Evolutionary conservation across 2,113 vertebrate species (phyloP).

Genomic region (Paratilapia polleni): DNA sequence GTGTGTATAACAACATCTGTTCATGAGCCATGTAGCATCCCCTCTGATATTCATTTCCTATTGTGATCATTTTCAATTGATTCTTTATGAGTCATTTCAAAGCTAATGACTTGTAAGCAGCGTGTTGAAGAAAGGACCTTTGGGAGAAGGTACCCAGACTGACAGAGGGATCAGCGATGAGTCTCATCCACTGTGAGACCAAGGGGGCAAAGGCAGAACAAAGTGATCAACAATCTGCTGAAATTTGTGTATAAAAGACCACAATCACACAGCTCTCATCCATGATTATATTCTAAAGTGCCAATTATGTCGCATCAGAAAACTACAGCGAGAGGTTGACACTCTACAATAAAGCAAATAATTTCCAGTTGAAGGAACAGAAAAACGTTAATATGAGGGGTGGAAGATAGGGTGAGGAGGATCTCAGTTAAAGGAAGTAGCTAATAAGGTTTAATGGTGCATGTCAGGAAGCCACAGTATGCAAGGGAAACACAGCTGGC

Average conservation of each 20-base stretch:
- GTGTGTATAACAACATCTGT: constrained; percentile 63
- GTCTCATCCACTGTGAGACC: constrained; percentile 52
- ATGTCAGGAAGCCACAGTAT: constrained; percentile 99
- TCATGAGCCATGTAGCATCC: constrained; percentile 51
- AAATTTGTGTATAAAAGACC: constrained; percentile 94
- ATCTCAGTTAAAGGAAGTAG: constrained; percentile 99
- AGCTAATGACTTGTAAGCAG: constrained; percentile 90
- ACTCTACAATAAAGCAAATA: constrained; percentile 99
- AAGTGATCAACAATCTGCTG: constrained; percentile 87
- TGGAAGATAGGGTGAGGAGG: constrained; percentile 96
- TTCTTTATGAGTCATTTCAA: constrained; percentile 91
- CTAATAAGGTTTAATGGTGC: constrained; percentile 99
- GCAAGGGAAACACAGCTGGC: constrained; percentile 99
- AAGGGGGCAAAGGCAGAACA: constrained; percentile 63
- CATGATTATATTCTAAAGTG: constrained; percentile 98
- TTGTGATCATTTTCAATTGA: constrained; percentile 80
- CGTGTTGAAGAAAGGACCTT: constrained; percentile 79
- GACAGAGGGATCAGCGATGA: constrained; percentile 81
- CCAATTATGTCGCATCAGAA: constrained; percentile 97
- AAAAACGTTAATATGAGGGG: constrained; percentile 99
- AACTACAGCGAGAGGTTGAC: constrained; percentile 94
- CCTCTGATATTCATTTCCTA: constrained; percentile 65
- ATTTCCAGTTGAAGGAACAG: constrained; percentile 99
- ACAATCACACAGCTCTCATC: constrained; percentile 89
- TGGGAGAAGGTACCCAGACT: constrained; percentile 88